Evolutionary conservation across 2,797 vertebrate genomes (phyloP), one percentile per base, ranked within the genome.

Genomic region (Hapalemur alaotrensis): DNA sequence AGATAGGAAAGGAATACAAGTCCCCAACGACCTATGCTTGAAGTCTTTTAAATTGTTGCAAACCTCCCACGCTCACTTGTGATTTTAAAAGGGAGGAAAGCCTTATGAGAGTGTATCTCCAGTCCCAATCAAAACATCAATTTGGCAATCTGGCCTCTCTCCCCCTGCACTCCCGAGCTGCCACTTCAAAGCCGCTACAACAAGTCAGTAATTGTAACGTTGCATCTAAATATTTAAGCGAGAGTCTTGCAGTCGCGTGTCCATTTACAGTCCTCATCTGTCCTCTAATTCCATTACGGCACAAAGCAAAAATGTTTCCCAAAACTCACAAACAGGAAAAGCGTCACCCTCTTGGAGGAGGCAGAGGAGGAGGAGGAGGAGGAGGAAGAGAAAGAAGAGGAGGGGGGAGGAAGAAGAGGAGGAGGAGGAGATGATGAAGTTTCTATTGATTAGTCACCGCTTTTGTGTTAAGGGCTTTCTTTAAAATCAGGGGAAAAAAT

Each of bases 211-310:
- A 99, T 99, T 99, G 99, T 99, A 98, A 98, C 97, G 97, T 98
- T 98, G 97, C 99, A 98, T 98, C 98, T 98, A 99, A 99, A 99
- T 99, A 99, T 99, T 99, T 98, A 98, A 99, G 98, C 97, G 98
- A 98, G 98, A 97, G 98, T 96, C 97, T 97, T 96, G 97, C 91
- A 96, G 99, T 98, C 99, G 98, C 98, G 98, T 99, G 99, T 98
- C 99, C 98, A 97, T 98, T 97, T 98, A 99, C 98, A 99, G 98
- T 96, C 97, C 97, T 98, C 98, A 98, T 98, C 98, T 99, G 98
- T 99, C 98, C 98, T 98, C 98, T 98, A 98, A 99, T 99, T 99
- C 98, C 98, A 98, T 99, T 98, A 99, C 98, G 94, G 98, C 98
- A 98, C 98, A 98, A 98, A 98, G 98, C 97, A 98, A 99, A 99